These are phyloP conservation scores for Peromyscus nudipes DNA, from an alignment of 2,797 vertebrate species.

Conservation along the genomic window DNA sequence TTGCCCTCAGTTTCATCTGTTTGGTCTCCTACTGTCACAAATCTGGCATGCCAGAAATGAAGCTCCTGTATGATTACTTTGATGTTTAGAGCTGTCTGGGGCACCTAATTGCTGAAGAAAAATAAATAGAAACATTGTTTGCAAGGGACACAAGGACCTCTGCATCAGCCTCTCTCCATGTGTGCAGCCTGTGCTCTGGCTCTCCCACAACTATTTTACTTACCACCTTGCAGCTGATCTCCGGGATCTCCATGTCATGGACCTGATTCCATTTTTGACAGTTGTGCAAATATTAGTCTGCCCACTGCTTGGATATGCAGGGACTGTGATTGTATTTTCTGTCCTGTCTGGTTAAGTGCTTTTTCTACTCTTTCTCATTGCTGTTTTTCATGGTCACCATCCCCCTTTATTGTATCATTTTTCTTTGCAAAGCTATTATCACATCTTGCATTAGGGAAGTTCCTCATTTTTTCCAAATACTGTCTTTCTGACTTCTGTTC, in stretches of 20 bases:
- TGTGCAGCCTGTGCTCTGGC: not conserved
- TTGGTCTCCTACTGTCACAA: not conserved
- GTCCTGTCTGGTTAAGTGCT: not conserved
- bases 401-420: not conserved
- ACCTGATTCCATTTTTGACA: not conserved
- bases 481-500: not conserved
- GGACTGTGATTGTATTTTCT: not conserved
- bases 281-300: not conserved
- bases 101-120: not conserved
- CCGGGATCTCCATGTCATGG: not conserved
- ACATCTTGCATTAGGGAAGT: not conserved
- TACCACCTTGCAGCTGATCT: not conserved
- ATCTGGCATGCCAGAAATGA: not conserved
- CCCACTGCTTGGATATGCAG: not conserved
- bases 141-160: not conserved
- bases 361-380: conserved; percentile 2
- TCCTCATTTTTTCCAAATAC: not conserved
- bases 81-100: not conserved
- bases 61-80: not conserved
- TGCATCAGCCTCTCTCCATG: not conserved
- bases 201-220: not conserved
- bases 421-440: not conserved
- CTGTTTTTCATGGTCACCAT: not conserved
- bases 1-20: not conserved
- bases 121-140: not conserved